phyloP scores from a whole-genome alignment of 2,888 invertebrate species.

The Dicycla oo region DNA sequence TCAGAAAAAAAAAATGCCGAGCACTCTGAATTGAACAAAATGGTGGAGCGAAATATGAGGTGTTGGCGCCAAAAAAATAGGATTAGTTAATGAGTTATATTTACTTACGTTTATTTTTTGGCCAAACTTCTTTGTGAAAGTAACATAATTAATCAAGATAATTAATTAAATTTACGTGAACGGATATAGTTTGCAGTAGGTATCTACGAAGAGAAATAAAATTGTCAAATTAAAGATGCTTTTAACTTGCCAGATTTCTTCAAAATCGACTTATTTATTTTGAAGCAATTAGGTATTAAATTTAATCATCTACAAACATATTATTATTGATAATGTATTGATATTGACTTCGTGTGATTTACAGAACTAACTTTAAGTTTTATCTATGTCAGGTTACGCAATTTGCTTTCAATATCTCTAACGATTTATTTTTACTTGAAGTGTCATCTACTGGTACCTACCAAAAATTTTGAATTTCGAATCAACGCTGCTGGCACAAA shows the following conservation, averaged over 20 bases:
- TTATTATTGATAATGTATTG: slow-evolving; percentile 5
- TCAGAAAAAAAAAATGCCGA: slow-evolving; percentile 35
- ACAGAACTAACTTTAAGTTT: not conserved
- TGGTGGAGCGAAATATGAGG: slow-evolving; percentile 12
- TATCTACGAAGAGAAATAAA: slow-evolving; percentile 3
- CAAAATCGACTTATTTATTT: slow-evolving; percentile 27
- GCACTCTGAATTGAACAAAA: slow-evolving; percentile 27
- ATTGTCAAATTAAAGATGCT: slow-evolving; percentile 10
- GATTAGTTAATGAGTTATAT: not conserved
- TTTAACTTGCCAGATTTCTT: slow-evolving; percentile 17
- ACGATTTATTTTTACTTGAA: slow-evolving; percentile 18
- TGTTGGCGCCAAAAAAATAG: not conserved
- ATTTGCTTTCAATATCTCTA: slow-evolving; percentile 8
- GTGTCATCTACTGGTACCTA: slow-evolving; percentile 34
- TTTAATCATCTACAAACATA: slow-evolving; percentile 34
- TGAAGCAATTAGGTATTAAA: slow-evolving; percentile 8
- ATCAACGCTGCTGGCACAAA: slow-evolving; percentile 38
- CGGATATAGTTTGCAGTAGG: slow-evolving; percentile 1
- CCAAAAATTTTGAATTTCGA: slow-evolving; percentile 34
- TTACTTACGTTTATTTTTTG: not conserved
- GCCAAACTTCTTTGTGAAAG: not conserved
- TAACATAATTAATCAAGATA: not conserved
- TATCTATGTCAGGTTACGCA: not conserved
- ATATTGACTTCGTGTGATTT: slow-evolving; percentile 11
- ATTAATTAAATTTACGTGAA: not conserved